Evolutionary conservation across 2,888 invertebrate genomes (phyloP).

Genomic region (Oscheius sp.): DNA sequence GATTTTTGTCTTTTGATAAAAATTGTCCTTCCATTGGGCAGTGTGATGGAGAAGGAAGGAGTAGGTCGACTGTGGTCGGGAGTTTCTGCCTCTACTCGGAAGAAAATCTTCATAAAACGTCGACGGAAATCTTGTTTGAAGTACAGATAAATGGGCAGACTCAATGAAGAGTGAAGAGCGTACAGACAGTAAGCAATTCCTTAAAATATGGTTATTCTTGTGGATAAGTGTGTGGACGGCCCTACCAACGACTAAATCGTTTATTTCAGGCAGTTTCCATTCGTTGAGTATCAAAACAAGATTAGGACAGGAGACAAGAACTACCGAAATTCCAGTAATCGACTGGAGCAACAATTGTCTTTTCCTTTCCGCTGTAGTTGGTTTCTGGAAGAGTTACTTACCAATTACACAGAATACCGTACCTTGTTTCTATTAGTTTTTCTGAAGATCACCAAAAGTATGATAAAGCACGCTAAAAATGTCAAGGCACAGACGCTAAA

Average conservation of each 20-base stretch:
- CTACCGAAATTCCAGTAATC: slow-evolving; percentile 48
- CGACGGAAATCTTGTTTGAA: slow-evolving; percentile 56
- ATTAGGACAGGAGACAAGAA: slow-evolving; percentile 56
- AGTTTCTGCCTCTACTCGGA: slow-evolving; percentile 28
- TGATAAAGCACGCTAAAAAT: slow-evolving; percentile 13
- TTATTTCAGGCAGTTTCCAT: slow-evolving; percentile 46
- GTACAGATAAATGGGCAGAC: slow-evolving; percentile 55
- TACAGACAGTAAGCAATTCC: slow-evolving; percentile 54
- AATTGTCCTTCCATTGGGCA: not conserved
- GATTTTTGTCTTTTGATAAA: not conserved
- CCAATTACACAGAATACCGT: not conserved
- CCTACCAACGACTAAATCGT: slow-evolving; percentile 54
- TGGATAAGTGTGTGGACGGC: not conserved
- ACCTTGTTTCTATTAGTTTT: slow-evolving; percentile 24
- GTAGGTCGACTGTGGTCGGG: not conserved
- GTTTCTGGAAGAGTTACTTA: slow-evolving; percentile 40
- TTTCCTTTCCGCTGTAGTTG: slow-evolving; percentile 44
- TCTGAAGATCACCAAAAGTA: slow-evolving; percentile 16
- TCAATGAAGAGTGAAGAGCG: slow-evolving; percentile 53
- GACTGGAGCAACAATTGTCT: slow-evolving; percentile 50
- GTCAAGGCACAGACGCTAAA: slow-evolving; percentile 8
- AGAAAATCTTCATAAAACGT: slow-evolving; percentile 42
- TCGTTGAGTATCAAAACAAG: slow-evolving; percentile 52
- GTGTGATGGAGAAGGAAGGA: slow-evolving; percentile 9
- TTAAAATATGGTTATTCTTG: slow-evolving; percentile 24